These are phyloP conservation scores for Ateles fusciceps DNA, from an alignment of 2,797 vertebrate species.

Conservation along the genomic window DNA sequence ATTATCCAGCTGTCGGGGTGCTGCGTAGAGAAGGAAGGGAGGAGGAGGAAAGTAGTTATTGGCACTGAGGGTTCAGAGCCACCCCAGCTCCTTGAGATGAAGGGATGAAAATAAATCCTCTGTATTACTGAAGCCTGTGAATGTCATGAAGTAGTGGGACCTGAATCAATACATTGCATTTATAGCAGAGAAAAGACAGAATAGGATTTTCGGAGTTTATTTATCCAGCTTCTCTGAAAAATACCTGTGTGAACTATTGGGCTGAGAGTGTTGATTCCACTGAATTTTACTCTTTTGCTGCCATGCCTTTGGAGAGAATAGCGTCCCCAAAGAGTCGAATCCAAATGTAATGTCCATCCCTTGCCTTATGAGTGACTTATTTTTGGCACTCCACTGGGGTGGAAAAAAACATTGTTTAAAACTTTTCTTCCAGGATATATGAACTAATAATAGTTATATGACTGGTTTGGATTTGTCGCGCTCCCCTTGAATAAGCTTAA, in stretches of 20 bases:
- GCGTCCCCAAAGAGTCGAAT: background rate
- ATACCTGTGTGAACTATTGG: background rate
- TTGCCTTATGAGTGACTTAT: background rate
- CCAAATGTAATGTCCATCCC: background rate
- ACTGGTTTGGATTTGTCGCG: background rate
- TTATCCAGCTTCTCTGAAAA: constrained; percentile 75
- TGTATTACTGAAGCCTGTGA: constrained; percentile 76
- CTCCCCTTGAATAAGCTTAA: background rate
- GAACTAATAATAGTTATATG: background rate
- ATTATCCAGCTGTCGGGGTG: background rate
- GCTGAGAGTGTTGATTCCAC: constrained; percentile 26
- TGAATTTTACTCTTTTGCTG: constrained; percentile 9
- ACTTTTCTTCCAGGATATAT: background rate
- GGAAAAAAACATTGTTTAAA: background rate
- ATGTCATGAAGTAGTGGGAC: constrained; percentile 70
- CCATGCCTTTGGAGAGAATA: background rate
- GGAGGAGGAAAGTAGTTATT: constrained; percentile 48
- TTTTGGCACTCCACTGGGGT: background rate
- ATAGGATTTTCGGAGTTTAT: constrained; percentile 72
- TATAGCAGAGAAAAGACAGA: constrained; percentile 66
- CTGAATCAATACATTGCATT: constrained; percentile 81
- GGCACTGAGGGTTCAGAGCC: constrained; percentile 5
- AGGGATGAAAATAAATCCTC: constrained; percentile 79
- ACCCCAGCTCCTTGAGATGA: constrained; percentile 71
- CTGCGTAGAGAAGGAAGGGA: background rate